Conservation (phyloP, 2,113 vertebrate species). For the Sturnira hondurensis region DNA sequence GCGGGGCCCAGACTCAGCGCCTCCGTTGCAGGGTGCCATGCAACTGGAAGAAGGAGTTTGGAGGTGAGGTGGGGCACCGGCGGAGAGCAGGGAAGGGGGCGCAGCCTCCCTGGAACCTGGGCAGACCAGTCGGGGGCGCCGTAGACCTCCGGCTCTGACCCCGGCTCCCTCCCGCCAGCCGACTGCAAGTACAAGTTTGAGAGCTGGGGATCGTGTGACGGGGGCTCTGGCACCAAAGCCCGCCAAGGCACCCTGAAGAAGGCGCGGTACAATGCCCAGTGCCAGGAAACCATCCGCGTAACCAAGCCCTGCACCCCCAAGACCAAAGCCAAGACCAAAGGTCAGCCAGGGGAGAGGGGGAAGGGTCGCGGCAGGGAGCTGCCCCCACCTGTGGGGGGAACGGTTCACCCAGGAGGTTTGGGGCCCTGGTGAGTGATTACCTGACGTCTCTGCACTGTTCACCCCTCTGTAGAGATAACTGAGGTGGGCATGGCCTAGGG, state of each 20-base stretch:
- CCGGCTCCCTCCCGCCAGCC: conserved; percentile 74
- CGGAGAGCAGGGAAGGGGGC: neutral
- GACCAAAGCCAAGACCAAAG: conserved; percentile 90
- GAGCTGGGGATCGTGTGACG: conserved; percentile 90
- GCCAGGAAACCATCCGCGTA: conserved; percentile 89
- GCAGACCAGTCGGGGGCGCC: neutral
- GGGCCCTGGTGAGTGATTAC: neutral
- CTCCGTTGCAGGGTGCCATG: conserved; percentile 93
- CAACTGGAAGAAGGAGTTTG: conserved; percentile 98
- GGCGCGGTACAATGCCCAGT: conserved; percentile 92
- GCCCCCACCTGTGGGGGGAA: neutral
- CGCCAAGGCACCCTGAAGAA: conserved; percentile 92
- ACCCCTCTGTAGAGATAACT: neutral
- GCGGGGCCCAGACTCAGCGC: conserved; percentile 86
- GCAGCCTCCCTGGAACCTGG: accelerated
- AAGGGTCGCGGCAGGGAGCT: neutral
- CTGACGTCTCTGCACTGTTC: neutral
- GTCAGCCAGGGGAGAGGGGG: conserved; percentile 70
- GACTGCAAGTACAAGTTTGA: conserved; percentile 98
- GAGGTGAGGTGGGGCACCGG: conserved; percentile 81
- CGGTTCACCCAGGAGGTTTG: neutral
- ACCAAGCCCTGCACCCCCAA: conserved; percentile 93
- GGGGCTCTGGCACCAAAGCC: conserved; percentile 86
- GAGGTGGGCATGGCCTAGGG: neutral
- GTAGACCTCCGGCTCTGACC: neutral